Conservation (phyloP, 1,140 invertebrate genomes). For the Zaprionus camerounensis region DNA sequence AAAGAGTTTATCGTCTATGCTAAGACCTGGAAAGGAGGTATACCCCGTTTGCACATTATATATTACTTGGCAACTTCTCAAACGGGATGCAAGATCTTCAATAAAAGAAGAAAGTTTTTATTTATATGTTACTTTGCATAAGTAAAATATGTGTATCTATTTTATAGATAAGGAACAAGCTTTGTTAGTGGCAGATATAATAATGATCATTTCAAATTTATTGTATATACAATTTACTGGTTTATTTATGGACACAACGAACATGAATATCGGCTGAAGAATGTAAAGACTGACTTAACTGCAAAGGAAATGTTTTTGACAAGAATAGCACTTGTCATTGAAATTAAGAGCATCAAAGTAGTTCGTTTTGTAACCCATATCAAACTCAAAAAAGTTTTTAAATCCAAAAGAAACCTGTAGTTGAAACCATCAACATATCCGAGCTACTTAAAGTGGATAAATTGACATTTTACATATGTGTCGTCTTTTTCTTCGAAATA, state of each 20-base stretch:
- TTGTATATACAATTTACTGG: too few species aligned
- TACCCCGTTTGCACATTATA: background rate
- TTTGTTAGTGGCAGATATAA: too few species aligned
- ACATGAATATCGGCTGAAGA: background rate
- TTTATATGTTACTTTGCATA: too few species aligned
- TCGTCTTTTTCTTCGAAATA: constrained; percentile 21
- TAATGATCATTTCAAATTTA: too few species aligned
- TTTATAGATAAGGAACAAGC: background rate
- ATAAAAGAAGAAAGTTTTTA: too few species aligned
- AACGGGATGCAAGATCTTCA: too few species aligned
- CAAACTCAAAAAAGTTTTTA: background rate
- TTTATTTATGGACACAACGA: too few species aligned
- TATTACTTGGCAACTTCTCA: background rate
- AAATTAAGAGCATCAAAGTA: background rate
- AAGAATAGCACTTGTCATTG: background rate
- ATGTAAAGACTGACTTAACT: background rate
- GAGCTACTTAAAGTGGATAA: background rate
- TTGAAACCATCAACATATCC: background rate
- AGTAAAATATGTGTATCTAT: too few species aligned
- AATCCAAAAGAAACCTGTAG: constrained; percentile 1
- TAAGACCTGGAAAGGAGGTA: background rate
- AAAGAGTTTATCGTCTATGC: constrained; percentile 13
- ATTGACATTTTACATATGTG: constrained; percentile 7
- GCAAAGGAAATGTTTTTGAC: background rate
- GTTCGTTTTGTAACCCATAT: background rate